Evolutionary conservation across 1,140 invertebrate species (phyloP).

Genomic region (Procambarus virginalis): DNA sequence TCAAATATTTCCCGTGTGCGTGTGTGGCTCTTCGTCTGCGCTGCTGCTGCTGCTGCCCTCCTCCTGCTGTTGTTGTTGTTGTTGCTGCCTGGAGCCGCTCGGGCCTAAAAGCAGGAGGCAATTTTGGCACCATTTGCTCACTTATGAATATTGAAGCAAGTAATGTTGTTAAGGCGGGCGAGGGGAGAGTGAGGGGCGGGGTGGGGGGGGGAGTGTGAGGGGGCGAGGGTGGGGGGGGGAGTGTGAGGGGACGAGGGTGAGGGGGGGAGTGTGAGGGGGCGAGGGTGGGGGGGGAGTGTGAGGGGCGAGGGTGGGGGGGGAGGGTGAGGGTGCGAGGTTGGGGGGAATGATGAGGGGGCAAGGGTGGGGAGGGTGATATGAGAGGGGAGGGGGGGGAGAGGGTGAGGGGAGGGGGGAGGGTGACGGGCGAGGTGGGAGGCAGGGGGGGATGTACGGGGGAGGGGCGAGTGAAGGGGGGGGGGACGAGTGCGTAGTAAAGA

Average conservation of each 20-base stretch:
- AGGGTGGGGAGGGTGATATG: too few relatives aligned
- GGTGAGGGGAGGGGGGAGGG: not conserved
- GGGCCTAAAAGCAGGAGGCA: slow-evolving; percentile 68
- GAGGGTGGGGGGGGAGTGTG: not conserved
- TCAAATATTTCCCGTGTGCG: too few relatives aligned
- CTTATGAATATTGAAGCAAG: slow-evolving; percentile 70
- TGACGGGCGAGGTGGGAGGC: not conserved
- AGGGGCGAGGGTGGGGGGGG: not conserved
- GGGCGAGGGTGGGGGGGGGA: not conserved
- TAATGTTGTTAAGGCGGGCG: slow-evolving; percentile 66
- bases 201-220: not conserved
- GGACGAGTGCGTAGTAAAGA: not conserved
- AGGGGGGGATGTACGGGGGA: not conserved
- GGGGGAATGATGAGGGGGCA: not conserved
- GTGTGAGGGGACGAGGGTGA: not conserved
- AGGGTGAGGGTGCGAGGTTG: too few relatives aligned
- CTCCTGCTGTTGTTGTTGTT: not conserved
- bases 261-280: not conserved
- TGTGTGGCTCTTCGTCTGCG: not conserved
- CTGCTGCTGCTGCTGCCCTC: not conserved
- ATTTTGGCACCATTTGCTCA: slow-evolving; percentile 70
- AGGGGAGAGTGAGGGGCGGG: not conserved
- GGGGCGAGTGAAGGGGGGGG: not conserved
- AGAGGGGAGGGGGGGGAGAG: not conserved
- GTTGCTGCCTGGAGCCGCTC: slow-evolving; percentile 43